Conservation (phyloP, 2,113 vertebrate genomes). For the Pelusios castaneus region DNA sequence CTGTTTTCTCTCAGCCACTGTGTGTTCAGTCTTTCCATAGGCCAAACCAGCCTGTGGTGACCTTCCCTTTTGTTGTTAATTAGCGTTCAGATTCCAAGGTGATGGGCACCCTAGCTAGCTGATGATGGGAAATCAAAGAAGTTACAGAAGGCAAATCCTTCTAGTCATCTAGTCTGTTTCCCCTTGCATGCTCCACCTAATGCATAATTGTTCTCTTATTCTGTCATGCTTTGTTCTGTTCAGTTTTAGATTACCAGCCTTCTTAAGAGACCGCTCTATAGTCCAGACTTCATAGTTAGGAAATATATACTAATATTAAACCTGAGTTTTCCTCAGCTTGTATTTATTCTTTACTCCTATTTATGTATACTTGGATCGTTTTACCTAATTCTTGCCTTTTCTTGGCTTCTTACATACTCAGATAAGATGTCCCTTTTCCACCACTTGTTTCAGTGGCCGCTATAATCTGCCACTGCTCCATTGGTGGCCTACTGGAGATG, state of each 20-base stretch:
- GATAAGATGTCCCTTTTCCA: no score
- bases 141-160: not conserved
- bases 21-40: not conserved
- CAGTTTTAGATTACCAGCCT: not conserved
- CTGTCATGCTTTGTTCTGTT: not conserved
- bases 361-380: not conserved
- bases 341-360: not conserved
- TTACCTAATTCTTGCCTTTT: not conserved
- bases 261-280: not conserved
- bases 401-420: not conserved
- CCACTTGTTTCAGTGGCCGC: no score
- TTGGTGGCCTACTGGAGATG: no score
- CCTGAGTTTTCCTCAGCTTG: not conserved
- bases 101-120: not conserved
- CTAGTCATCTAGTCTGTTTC: not conserved
- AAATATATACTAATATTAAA: not conserved
- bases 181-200: not conserved
- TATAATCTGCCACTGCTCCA: no score
- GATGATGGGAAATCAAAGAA: not conserved
- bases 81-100: not conserved
- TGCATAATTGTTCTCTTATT: not conserved
- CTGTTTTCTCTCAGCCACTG: not conserved
- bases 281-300: not conserved
- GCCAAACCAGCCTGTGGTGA: not conserved
- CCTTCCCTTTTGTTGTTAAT: not conserved